Evolutionary conservation across 2,113 vertebrate species (phyloP), one percentile per base, ranked within the genome.

Genomic region (Suncus etruscus): DNA sequence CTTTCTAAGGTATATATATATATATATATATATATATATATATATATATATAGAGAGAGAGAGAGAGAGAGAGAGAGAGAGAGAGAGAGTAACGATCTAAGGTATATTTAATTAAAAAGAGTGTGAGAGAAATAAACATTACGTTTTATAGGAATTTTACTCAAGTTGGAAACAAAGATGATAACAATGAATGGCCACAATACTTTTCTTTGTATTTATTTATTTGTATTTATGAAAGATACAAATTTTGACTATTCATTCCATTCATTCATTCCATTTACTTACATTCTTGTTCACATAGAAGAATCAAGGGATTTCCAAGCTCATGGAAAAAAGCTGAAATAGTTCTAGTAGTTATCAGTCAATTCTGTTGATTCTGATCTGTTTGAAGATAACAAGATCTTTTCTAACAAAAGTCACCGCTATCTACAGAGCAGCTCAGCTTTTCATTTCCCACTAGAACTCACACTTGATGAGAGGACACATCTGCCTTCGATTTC

Each of bases 221-320:
- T 85, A 75, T 25, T 75, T 58, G 87, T 27, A 29, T 58, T 89
- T 58, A 31, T 65, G 47, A 81, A 94, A 87, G 47, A 32, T 47
- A 83, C 2, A 68, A 39, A 51, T 77, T 39, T 12, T 29, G 12
- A 63, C 11, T 27, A 74, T 1, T 27, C 18, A 50, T 72, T 1
- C 5, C 77, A 11, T 22, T 25, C n/a, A n/a, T n/a, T n/a, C n/a
- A n/a, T n/a, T n/a, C n/a, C n/a, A n/a, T 16, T 48, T 27, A 65
- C 65, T 58, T 39, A 32, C 58, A 91, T 18, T 32, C 29, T 54
- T 14, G 25, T 66, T 48, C 3, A 9, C 66, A 31, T 61, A 20
- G 18, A 20, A 86, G 5, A 66, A 22, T 86, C 47, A 83, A 1
- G 8, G 61, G 65, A 92, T 24, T 45, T 70, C 8, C 31, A 29